Evolutionary conservation across 1,140 invertebrate species (phyloP), one percentile per base, ranked within the genome.

Genomic region (Ceratitis capitata): DNA sequence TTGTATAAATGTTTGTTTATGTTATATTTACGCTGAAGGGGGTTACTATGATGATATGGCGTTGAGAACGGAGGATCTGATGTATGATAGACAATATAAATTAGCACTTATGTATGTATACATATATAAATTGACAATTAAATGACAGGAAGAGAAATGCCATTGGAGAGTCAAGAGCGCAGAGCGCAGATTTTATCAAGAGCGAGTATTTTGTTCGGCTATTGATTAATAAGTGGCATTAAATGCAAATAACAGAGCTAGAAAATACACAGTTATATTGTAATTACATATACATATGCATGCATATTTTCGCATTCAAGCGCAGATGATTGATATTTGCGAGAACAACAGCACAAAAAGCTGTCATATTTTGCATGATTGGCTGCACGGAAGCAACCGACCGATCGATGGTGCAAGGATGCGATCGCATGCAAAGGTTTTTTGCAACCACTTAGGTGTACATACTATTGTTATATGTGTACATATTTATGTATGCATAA

Each of bases 281-380:
- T 45, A 29, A 16, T 12, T 53, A 53, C 4, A 16, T 61, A 3
- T 78, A 6, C 42, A 19, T 51, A 45, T n/a, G 47, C 23, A 16
- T 32, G 26, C 49, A 39, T 23, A 42, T 39, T 10, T 9, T 14
- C 47, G 47, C 47, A 49, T 49, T 49, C 14, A 56, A 14, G 45
- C 82, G 32, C 82, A 83, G 82, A 47, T 35, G 82, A 56, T 83
- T 83, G 82, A 83, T 53, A 83, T 83, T 83, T 82, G 23, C 78
- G 35, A 39, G 69, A 45, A 12, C 47, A 35, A 14, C 23, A 49
- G 32, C 29, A 47, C 69, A 78, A 78, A 78, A 78, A 69, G 10
- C n/a, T 45, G 69, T 47, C n/a, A 78, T 45, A 78, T 47, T 78
- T 78, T 78, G 39, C 39, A 78, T 78, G 69, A 78, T 78, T 78